phyloP scores from a whole-genome alignment of 2,888 invertebrate species.

The Tenthredo scrophulariae region DNA sequence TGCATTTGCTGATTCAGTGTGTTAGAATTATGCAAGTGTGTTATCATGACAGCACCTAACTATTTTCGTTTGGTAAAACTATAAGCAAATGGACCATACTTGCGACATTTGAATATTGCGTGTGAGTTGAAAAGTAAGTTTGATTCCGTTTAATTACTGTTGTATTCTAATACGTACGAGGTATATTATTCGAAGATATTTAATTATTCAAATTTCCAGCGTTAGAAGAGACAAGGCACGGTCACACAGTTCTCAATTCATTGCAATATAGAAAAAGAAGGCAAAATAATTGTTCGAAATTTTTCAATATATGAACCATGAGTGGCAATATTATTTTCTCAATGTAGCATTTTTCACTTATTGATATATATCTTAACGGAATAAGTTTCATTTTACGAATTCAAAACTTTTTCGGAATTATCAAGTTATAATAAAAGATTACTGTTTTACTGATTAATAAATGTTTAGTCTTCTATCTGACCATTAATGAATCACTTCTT shows the following conservation, averaged over 20 bases:
- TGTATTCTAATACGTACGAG: conserved; percentile 53
- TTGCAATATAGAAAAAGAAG: neutral
- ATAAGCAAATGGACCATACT: conserved; percentile 75
- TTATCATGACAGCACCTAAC: conserved; percentile 55
- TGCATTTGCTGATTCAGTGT: conserved; percentile 77
- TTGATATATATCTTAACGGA: conserved; percentile 31
- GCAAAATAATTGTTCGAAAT: neutral
- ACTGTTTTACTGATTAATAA: conserved; percentile 8
- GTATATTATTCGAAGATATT: conserved; percentile 42
- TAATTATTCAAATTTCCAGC: conserved; percentile 23
- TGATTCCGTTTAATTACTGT: conserved; percentile 62
- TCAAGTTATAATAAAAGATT: conserved; percentile 27
- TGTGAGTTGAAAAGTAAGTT: conserved; percentile 66
- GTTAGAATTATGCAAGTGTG: conserved; percentile 64
- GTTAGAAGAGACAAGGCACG: conserved; percentile 8
- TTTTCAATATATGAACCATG: neutral
- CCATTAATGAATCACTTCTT: neutral
- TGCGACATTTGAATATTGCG: conserved; percentile 70
- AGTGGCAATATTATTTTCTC: conserved; percentile 1
- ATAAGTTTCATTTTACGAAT: conserved; percentile 32
- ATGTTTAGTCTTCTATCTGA: neutral
- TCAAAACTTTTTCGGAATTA: neutral
- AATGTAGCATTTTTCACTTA: neutral
- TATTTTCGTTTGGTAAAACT: conserved; percentile 62
- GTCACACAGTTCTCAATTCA: conserved; percentile 9